These are phyloP conservation scores for Didymodactylos carnosus DNA, from an alignment of 2,888 invertebrate species.

Conservation along the genomic window DNA sequence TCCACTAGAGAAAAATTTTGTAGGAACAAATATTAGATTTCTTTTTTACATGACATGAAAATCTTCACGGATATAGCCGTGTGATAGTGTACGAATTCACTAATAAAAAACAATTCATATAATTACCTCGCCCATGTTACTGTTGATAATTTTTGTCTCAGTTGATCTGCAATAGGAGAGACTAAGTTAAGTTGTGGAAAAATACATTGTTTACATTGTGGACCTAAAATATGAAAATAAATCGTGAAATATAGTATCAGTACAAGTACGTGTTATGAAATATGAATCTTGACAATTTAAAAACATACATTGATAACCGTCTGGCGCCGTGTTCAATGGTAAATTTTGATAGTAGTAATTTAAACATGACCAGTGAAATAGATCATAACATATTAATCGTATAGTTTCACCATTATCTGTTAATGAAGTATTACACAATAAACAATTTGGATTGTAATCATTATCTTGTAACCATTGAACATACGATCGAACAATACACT, in stretches of 20 bases:
- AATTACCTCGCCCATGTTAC: conserved; percentile 73
- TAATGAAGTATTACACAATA: conserved; percentile 48
- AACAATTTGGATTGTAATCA: conserved; percentile 81
- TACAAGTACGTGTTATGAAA: too few relatives aligned
- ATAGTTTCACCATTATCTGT: conserved; percentile 22
- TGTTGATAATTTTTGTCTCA: conserved; percentile 60
- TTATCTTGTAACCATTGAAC: conserved; percentile 92
- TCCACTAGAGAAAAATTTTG: too few relatives aligned
- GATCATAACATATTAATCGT: conserved; percentile 79
- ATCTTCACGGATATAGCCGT: too few relatives aligned
- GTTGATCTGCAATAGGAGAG: conserved; percentile 77
- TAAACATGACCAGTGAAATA: conserved; percentile 86
- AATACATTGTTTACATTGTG: conserved; percentile 3
- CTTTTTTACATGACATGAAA: too few relatives aligned
- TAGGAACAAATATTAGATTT: too few relatives aligned
- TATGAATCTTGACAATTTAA: too few relatives aligned
- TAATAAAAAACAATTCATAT: too few relatives aligned
- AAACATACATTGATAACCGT: conserved; percentile 78
- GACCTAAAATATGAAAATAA: too few relatives aligned
- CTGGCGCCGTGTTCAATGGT: conserved; percentile 77
- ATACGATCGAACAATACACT: conserved; percentile 97
- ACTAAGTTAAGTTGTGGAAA: conserved; percentile 50
- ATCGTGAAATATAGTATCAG: too few relatives aligned
- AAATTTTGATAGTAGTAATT: conserved; percentile 60
- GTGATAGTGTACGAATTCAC: too few relatives aligned